Conservation (phyloP, 2,888 invertebrate species). For the Lasioglossum oenotherae region DNA sequence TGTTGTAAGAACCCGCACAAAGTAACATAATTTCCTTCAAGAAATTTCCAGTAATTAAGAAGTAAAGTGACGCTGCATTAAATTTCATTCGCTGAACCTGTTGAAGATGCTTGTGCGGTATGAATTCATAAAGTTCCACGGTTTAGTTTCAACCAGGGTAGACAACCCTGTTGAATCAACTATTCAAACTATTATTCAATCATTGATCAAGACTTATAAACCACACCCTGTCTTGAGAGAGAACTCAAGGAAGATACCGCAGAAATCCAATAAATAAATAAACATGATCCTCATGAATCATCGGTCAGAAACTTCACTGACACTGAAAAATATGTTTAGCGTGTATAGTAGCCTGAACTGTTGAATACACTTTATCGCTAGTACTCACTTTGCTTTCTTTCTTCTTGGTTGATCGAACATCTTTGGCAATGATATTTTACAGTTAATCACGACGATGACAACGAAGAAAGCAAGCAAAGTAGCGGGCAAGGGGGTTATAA, state of each 20-base stretch:
- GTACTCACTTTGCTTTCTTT: conserved; percentile 66
- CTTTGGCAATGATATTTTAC: not conserved
- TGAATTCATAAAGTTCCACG: too few species aligned
- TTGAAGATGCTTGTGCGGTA: not conserved
- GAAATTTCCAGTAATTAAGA: not conserved
- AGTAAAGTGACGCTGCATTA: not conserved
- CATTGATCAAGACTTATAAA: not conserved
- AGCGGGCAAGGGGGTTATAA: conserved; percentile 66
- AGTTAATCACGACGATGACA: conserved; percentile 21
- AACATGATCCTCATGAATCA: not conserved
- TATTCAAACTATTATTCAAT: too few species aligned
- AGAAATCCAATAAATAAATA: not conserved
- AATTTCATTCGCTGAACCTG: not conserved
- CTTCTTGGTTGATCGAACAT: conserved; percentile 5
- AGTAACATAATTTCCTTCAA: not conserved
- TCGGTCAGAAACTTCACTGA: not conserved
- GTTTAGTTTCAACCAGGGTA: too few species aligned
- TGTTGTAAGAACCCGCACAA: not conserved
- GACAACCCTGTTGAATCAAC: too few species aligned
- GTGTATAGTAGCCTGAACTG: not conserved
- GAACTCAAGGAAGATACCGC: not conserved
- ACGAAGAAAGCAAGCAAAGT: conserved; percentile 67
- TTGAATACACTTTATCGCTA: not conserved
- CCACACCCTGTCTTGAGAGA: not conserved
- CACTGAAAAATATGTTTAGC: not conserved